Base-by-base conservation (phyloP, 1,140 invertebrate species). In the Hycleus phaleratus region DNA sequence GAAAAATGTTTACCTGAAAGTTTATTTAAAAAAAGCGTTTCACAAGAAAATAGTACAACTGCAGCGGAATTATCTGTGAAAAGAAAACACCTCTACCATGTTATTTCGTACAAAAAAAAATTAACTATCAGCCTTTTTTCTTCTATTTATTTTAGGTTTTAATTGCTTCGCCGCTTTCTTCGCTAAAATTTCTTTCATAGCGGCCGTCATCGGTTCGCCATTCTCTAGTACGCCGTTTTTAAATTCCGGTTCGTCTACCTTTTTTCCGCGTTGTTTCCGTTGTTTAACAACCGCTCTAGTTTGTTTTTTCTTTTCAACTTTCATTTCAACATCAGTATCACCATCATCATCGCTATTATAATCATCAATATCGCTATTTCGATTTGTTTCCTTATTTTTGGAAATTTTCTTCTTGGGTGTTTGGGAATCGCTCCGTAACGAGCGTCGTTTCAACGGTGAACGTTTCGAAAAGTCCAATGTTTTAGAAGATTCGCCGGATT, bases 401-500 rank as follows among this genome's bases (percentile, higher is more conserved):
- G 9, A 18, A 18, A 18, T 18, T 25, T 26, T 9, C 7, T 11
- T 45, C 3, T 46, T 10, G 45, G 5, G 10, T 4, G n/a, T n/a
- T 57, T 57, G 10, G 8, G 9, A 40, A 32, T 11, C 24, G 38
- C 38, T 49, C 8, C 26, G 26, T 18, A 32, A 38, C 4, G 10
- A 9, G 9, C 32, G 48, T 6, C 10, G 11, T n/a, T 49, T 24
- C 4, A 32, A 10, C 9, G 26, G 26, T 39, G n/a, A 49, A 38
- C 5, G 10, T 25, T 44, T 50, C 47, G 52, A 49, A 52, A 67
- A 67, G 18, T 53, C 38, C 32, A 66, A 74, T 68, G 46, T 73
- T 56, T 55, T 73, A 65, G 52, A 62, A 63, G 65, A 73, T 58
- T 60, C 66, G 55, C 64, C 67, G n/a, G 46, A 48, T 32, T 72